Conservation (phyloP, 1,140 invertebrate genomes). For the Sminthurinus signatus region DNA sequence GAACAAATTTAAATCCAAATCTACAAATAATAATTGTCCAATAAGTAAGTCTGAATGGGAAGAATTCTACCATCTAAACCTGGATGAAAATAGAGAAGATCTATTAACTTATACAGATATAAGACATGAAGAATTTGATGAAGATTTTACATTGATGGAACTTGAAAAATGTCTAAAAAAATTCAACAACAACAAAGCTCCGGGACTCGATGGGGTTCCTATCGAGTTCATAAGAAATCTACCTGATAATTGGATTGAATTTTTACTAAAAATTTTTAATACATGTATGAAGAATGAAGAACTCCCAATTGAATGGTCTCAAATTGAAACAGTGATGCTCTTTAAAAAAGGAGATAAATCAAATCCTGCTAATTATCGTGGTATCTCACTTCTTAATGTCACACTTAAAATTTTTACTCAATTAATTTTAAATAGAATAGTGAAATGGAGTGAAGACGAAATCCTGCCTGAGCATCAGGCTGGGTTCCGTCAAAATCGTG, state of each 20-base stretch:
- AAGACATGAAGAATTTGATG: not conserved
- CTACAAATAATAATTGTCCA: not conserved
- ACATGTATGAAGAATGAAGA: not conserved
- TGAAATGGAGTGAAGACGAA: not conserved
- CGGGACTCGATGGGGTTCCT: constrained; percentile 30
- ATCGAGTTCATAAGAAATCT: constrained; percentile 17
- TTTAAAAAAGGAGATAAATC: constrained; percentile 38
- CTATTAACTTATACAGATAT: not conserved
- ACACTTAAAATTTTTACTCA: constrained; percentile 39
- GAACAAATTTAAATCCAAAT: not conserved
- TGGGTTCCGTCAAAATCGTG: constrained; percentile 17
- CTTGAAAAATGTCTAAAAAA: not conserved
- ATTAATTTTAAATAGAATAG: constrained; percentile 36
- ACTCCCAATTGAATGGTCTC: not conserved
- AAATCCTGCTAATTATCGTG: constrained; percentile 39
- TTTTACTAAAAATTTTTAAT: constrained; percentile 4
- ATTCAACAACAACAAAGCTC: constrained; percentile 19
- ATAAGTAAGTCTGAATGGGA: not conserved
- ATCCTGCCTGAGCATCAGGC: constrained; percentile 23
- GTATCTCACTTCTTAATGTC: constrained; percentile 38
- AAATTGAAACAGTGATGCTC: constrained; percentile 12
- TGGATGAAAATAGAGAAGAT: not conserved
- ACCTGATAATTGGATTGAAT: not conserved
- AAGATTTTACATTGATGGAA: not conserved
- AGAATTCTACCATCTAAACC: not conserved